These are phyloP conservation scores for Ispidina lecontei DNA, from an alignment of 2,797 vertebrate genomes.

Conservation along the genomic window DNA sequence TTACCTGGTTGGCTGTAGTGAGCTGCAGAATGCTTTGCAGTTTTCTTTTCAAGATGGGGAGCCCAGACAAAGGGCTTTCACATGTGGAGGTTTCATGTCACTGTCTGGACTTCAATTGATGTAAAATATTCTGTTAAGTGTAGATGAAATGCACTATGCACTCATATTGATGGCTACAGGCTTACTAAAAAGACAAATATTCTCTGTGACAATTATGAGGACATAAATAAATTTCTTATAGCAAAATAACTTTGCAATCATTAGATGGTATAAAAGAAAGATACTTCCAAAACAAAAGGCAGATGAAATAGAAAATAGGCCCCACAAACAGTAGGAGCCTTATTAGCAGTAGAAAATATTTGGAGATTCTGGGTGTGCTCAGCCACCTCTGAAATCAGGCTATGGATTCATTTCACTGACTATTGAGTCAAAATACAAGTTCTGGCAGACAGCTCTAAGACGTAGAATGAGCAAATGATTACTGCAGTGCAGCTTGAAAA, in stretches of 20 bases:
- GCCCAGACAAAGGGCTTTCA: background rate
- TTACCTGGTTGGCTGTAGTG: background rate
- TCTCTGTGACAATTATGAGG: background rate
- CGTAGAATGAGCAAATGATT: background rate
- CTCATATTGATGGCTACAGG: background rate
- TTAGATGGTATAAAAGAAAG: background rate
- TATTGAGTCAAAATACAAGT: constrained; percentile 8
- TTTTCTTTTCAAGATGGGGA: background rate
- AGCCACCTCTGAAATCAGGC: background rate
- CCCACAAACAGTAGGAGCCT: background rate
- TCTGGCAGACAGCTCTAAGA: background rate
- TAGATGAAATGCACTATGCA: background rate
- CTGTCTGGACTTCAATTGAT: background rate
- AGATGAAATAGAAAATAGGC: background rate
- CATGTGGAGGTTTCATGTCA: background rate
- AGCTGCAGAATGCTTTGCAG: background rate
- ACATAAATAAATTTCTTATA: background rate
- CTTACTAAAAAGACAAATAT: background rate
- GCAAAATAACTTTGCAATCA: background rate
- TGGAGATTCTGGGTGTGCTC: background rate
- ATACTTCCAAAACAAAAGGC: background rate
- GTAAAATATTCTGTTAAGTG: background rate
- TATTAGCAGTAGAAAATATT: background rate
- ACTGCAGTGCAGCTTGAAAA: background rate
- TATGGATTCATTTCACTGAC: background rate